Evolutionary conservation across 2,888 invertebrate species (phyloP).

Genomic region (Conchocele bisecta): DNA sequence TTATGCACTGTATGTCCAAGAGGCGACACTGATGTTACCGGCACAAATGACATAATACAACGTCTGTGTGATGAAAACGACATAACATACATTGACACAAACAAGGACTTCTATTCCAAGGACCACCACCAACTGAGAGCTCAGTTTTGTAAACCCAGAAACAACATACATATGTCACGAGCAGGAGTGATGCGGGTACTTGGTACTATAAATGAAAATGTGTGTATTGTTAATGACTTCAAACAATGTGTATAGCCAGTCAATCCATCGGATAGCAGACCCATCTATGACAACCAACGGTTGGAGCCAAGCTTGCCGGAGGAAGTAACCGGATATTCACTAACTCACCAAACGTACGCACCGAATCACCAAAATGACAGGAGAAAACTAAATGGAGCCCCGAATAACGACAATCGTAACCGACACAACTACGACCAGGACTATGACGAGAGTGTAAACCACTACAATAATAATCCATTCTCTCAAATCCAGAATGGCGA

Average conservation of each 20-base stretch:
- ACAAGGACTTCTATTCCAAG: neutral
- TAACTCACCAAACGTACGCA: too few relatives aligned
- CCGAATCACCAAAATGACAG: too few relatives aligned
- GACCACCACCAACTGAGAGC: neutral
- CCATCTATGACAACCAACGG: neutral
- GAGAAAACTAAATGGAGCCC: neutral
- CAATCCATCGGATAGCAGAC: neutral
- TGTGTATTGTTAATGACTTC: neutral
- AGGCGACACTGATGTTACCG: constrained; percentile 4
- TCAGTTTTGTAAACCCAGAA: neutral
- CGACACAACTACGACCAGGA: neutral
- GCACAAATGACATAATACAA: neutral
- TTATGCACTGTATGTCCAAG: neutral
- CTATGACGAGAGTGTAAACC: neutral
- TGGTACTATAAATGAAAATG: neutral
- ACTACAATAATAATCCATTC: neutral
- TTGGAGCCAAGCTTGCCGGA: too few relatives aligned
- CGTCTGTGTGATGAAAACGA: neutral
- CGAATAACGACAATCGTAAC: too few relatives aligned
- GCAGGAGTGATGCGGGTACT: neutral
- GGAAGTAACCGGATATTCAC: too few relatives aligned
- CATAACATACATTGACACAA: neutral
- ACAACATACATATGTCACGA: neutral
- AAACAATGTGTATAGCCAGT: neutral
- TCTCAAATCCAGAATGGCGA: neutral